Base-by-base conservation (phyloP, 1,140 invertebrate genomes). In the Drosophila biarmipes region DNA sequence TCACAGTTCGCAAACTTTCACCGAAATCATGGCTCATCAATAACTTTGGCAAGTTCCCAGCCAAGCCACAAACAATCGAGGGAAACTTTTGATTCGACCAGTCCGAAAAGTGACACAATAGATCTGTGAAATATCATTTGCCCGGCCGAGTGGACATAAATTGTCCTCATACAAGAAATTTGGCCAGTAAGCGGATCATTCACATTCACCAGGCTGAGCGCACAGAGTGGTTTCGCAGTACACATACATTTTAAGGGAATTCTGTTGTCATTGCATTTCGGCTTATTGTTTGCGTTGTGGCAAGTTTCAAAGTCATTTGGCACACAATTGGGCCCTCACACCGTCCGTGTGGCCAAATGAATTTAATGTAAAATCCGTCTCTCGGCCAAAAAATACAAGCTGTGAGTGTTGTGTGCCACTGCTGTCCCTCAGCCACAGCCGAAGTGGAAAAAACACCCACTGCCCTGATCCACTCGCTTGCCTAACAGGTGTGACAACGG, bases 281-380 rank as follows among this genome's bases (percentile, higher is more conserved):
- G 31, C 45, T 55, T 51, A 55, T 51, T 52, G 56, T 54, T 71
- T 51, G 42, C 37, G 37, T 42, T 19, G 24, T 17, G 8, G 14
- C 19, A 80, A 86, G 77, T 86, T 86, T 56, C 66, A 81, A 86
- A 86, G 82, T 81, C 82, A 86, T 85, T 85, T 86, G 57, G 55
- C 81, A 84, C 80, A 68, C 81, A 85, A 80, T 77, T 73, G 67
- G 42, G 31, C 46, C 80, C 73, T 73, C 62, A 54, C 40, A 27
- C 42, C 45, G 42, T 48, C 77, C 68, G 77, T 77, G 62, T 8
- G 63, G 64, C 46, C 81, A 78, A 80, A 87, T 87, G 81, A 86
- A 86, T 87, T 86, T 86, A 74, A 87, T 87, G 68, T 87, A 73
- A 78, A 86, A 86, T 74, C 73, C 81, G 76, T 84, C 19, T 56